Percentiles rank a stretch among this genome's conserved stretches.
These are phyloP conservation scores for Cryptoprocta ferox DNA, from an alignment of 2,797 vertebrate species.

Conservation along the genomic window DNA sequence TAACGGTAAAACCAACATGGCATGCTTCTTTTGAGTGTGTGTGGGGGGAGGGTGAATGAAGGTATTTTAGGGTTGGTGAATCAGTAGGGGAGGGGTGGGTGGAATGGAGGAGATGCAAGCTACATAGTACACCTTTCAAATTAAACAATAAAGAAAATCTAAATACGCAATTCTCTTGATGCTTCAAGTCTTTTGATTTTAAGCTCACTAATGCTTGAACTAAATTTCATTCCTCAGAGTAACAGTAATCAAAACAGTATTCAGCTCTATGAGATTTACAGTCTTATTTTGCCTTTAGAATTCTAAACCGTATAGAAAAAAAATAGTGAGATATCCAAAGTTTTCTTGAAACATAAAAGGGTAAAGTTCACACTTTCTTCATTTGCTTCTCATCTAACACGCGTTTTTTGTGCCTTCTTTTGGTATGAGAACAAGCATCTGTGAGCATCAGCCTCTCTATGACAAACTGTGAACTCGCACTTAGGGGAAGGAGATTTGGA, in stretches of 20 bases:
- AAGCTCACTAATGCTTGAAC: background rate
- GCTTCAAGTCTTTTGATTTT: background rate
- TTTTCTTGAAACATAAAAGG: background rate
- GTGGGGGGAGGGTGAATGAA: fast-evolving
- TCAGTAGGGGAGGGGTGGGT: background rate
- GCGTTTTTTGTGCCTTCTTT: constrained; percentile 32
- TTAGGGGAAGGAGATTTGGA: constrained; percentile 70
- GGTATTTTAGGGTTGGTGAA: background rate
- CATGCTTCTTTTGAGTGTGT: background rate
- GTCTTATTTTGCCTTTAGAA: background rate
- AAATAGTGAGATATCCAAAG: background rate
- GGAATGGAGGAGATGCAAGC: background rate
- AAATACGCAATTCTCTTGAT: background rate
- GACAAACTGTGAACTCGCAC: constrained; percentile 51
- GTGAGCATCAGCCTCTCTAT: constrained; percentile 55
- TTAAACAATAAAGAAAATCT: background rate
- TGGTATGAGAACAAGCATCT: constrained; percentile 37
- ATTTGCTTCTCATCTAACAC: constrained; percentile 38
- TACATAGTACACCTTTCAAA: background rate
- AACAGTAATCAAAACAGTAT: background rate
- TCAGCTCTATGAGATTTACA: background rate
- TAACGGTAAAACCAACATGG: background rate
- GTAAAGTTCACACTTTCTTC: constrained; percentile 64
- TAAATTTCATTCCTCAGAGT: constrained; percentile 26
- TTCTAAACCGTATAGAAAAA: background rate